Conservation (phyloP, 2,888 invertebrate genomes). For the Brachylomia viminalis region DNA sequence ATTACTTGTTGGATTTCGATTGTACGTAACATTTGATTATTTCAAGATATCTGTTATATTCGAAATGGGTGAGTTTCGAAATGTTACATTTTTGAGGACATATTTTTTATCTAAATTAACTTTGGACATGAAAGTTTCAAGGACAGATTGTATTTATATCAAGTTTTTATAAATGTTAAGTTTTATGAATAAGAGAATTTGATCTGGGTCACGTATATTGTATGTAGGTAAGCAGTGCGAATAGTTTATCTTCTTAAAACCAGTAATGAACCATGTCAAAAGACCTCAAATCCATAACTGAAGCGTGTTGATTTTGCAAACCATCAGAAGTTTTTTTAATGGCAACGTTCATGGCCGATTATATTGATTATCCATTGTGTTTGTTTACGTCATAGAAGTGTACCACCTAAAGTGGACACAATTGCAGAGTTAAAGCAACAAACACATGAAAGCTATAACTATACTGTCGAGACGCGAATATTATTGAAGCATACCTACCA, state of each 20-base stretch:
- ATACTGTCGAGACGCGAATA: background rate
- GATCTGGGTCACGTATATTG: background rate
- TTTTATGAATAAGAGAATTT: background rate
- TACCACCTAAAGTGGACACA: background rate
- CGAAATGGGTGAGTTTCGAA: background rate
- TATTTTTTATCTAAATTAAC: background rate
- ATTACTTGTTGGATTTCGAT: constrained; percentile 51
- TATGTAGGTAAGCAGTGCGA: background rate
- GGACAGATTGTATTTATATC: background rate
- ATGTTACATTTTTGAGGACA: background rate
- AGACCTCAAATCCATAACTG: background rate
- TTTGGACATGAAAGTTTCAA: background rate
- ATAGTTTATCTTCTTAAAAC: background rate
- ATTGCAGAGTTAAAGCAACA: background rate
- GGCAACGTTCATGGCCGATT: background rate
- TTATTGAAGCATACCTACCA: background rate
- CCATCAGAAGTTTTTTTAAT: background rate
- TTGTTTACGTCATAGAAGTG: background rate
- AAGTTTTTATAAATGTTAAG: background rate
- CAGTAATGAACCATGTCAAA: background rate
- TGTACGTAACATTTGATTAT: constrained; percentile 32
- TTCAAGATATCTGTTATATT: constrained; percentile 5
- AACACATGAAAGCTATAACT: constrained; percentile 3
- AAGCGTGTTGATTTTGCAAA: background rate
- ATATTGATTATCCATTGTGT: background rate